A percentile compares a stretch with the other conserved stretches of the same genome.
Evolutionary conservation across 2,113 vertebrate species (phyloP).

Genomic region (Dicrurus megarhynchus): DNA sequence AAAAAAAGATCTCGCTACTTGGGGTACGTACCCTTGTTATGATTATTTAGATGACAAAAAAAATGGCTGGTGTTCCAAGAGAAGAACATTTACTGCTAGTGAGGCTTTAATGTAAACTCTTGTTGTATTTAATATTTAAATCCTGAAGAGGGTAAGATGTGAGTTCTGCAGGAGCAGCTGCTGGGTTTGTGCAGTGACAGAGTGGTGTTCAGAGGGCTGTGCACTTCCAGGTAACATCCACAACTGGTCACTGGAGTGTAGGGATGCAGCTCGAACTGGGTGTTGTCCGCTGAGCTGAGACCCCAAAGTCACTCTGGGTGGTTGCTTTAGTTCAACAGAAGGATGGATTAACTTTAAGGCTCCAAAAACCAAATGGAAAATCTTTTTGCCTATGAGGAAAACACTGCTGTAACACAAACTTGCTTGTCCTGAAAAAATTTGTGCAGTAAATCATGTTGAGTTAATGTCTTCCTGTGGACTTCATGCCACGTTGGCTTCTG

Average conservation of each 20-base stretch:
- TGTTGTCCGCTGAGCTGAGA: background rate
- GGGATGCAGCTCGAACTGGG: background rate
- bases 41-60: background rate
- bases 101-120: background rate
- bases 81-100: background rate
- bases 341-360: background rate
- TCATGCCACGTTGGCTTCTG: background rate
- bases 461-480: background rate
- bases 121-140: background rate
- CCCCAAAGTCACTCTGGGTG: background rate
- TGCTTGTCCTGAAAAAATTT: background rate
- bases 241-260: background rate
- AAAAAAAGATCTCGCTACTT: background rate
- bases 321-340: background rate
- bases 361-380: background rate
- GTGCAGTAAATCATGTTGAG: background rate
- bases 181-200: background rate
- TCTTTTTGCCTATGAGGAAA: background rate
- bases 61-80: background rate
- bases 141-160: background rate
- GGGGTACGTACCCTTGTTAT: background rate
- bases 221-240: background rate
- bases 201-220: accelerated
- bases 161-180: background rate
- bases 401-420: background rate